Percentiles rank a stretch among this genome's conserved stretches.
Conservation (phyloP, 2,113 vertebrate species). For the Trogon melanurus region DNA sequence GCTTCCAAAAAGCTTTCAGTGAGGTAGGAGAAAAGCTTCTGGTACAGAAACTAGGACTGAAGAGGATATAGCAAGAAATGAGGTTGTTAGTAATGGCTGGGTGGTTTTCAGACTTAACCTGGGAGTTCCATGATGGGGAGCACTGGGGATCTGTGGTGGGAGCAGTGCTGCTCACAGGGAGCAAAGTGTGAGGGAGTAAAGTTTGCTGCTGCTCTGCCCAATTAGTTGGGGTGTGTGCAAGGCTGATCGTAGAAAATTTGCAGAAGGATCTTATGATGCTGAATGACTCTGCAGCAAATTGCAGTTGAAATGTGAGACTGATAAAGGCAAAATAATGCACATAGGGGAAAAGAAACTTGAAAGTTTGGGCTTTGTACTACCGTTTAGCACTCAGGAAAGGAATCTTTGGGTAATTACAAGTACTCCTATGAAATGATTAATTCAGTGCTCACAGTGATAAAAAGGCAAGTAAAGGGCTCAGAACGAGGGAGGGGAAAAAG, state of each 20-base stretch:
- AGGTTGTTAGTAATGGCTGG: rapidly evolving
- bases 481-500: background rate
- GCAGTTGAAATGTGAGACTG: background rate
- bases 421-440: background rate
- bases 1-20: background rate
- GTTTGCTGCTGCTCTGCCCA: background rate
- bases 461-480: background rate
- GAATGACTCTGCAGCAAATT: background rate
- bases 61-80: background rate
- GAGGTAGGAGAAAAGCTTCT: background rate
- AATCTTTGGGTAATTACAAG: background rate
- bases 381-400: background rate
- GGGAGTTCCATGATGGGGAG: background rate
- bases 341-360: background rate
- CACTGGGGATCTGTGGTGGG: background rate
- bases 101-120: background rate
- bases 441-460: background rate
- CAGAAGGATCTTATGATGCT: background rate
- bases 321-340: background rate
- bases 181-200: background rate
- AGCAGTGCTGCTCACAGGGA: background rate
- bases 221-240: background rate
- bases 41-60: background rate
- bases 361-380: background rate
- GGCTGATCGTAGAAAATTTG: background rate